Evolutionary conservation across 1,140 invertebrate genomes (phyloP).

Genomic region (Scaptomyza hsui): DNA sequence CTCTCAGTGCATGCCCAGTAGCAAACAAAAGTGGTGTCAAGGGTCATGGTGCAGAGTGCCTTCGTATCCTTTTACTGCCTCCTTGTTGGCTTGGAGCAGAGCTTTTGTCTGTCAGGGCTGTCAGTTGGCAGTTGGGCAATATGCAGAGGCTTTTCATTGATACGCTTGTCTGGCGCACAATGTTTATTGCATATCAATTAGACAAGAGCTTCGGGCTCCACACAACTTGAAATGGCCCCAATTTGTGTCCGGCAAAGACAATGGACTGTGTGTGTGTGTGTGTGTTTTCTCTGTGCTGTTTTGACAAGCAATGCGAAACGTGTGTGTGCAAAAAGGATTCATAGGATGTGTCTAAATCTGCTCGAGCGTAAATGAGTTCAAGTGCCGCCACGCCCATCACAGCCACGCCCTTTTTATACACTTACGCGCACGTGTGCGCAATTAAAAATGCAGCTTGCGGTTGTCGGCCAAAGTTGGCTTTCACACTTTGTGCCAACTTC

Average conservation of each 20-base stretch:
- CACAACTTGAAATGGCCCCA: constrained; percentile 42
- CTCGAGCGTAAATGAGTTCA: constrained; percentile 78
- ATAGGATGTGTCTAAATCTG: constrained; percentile 68
- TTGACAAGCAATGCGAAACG: constrained; percentile 44
- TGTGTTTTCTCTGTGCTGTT: no score
- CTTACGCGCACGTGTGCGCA: constrained; percentile 68
- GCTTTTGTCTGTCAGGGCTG: constrained; percentile 56
- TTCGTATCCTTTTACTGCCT: no score
- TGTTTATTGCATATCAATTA: constrained; percentile 81
- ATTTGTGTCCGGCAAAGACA: constrained; percentile 31
- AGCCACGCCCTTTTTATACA: constrained; percentile 21
- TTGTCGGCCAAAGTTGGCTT: constrained; percentile 58
- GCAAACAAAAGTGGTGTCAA: neutral
- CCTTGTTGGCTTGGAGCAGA: constrained; percentile 4
- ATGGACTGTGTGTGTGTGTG: no score
- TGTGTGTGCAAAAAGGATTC: constrained; percentile 56
- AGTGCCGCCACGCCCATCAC: constrained; percentile 51
- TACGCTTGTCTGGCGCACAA: constrained; percentile 57
- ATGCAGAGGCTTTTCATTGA: constrained; percentile 51
- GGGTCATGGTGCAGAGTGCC: constrained; percentile 15
- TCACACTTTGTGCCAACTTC: constrained; percentile 17
- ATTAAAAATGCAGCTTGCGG: constrained; percentile 81
- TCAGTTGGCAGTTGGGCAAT: constrained; percentile 57
- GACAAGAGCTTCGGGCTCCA: constrained; percentile 20
- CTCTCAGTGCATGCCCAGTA: neutral